Conservation (phyloP, 2,797 vertebrate genomes). For the Arremon brunneinucha region DNA sequence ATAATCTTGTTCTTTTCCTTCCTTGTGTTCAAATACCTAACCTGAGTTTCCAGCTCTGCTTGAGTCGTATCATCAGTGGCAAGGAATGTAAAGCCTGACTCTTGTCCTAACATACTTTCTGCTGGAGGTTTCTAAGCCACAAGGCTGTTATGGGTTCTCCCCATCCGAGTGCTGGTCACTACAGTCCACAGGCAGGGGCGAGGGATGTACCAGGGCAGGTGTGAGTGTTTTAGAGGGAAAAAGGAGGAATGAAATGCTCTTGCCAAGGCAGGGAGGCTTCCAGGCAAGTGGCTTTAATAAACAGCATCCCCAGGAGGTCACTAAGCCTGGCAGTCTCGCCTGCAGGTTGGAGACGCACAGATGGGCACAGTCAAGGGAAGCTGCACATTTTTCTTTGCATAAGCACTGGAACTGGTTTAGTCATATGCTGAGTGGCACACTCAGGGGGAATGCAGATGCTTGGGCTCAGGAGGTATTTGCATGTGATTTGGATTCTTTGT, state of each 20-base stretch:
- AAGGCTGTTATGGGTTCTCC: neutral
- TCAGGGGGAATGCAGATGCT: neutral
- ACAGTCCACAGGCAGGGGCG: neutral
- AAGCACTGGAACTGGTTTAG: neutral
- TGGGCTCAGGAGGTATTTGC: neutral
- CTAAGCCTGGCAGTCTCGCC: neutral
- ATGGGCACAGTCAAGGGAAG: neutral
- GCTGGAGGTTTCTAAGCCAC: neutral
- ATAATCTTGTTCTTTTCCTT: neutral
- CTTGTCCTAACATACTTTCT: neutral
- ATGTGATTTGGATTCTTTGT: neutral
- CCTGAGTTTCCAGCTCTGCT: neutral
- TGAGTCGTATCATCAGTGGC: neutral
- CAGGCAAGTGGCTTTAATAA: neutral
- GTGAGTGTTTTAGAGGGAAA: fast-evolving
- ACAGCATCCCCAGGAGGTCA: neutral
- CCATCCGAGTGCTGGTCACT: neutral
- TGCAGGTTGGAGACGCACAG: neutral
- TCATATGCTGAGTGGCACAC: neutral
- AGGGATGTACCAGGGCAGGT: neutral
- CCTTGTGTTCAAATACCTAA: neutral
- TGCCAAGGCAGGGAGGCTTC: neutral
- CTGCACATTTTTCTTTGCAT: neutral
- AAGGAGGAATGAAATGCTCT: neutral
- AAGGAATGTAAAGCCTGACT: neutral